Conservation (phyloP, 2,113 vertebrate genomes). For the Mesoclemmys tuberculata region DNA sequence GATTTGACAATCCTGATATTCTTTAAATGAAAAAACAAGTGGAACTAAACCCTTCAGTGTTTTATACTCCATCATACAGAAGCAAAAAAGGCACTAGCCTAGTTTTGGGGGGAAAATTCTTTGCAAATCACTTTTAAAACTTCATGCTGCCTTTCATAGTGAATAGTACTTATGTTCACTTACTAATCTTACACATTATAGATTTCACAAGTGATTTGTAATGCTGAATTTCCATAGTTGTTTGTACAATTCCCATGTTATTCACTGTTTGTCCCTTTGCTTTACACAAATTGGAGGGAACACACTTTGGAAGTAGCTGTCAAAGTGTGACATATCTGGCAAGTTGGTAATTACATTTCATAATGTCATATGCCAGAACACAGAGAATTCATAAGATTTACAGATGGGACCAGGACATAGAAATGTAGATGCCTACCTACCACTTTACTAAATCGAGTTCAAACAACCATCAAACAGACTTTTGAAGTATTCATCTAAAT, state of each 20-base stretch:
- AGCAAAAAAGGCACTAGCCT: background rate
- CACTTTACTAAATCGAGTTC: slow-evolving; percentile 17
- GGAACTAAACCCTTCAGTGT: background rate
- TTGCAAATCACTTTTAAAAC: slow-evolving; percentile 22
- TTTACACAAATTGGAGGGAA: slow-evolving; percentile 38
- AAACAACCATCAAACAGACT: background rate
- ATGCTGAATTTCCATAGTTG: slow-evolving; percentile 48
- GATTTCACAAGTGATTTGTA: slow-evolving; percentile 71
- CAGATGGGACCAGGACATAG: background rate
- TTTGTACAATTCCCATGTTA: slow-evolving; percentile 43
- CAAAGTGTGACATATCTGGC: slow-evolving; percentile 55
- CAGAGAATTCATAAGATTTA: slow-evolving; percentile 20
- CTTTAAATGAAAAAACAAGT: background rate
- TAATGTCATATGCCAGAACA: slow-evolving; percentile 27
- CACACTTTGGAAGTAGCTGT: slow-evolving; percentile 33
- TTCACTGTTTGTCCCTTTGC: slow-evolving; percentile 39
- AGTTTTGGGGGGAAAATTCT: background rate
- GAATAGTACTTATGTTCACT: background rate
- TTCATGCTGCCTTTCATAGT: slow-evolving; percentile 23
- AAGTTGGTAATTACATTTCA: slow-evolving; percentile 61
- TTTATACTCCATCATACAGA: background rate
- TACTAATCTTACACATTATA: slow-evolving; percentile 63
- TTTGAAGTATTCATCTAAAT: background rate
- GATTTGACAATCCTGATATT: background rate
- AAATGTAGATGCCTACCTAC: slow-evolving; percentile 5